Conservation (phyloP, 2,797 vertebrate species). For the Emydoidea blandingii region DNA sequence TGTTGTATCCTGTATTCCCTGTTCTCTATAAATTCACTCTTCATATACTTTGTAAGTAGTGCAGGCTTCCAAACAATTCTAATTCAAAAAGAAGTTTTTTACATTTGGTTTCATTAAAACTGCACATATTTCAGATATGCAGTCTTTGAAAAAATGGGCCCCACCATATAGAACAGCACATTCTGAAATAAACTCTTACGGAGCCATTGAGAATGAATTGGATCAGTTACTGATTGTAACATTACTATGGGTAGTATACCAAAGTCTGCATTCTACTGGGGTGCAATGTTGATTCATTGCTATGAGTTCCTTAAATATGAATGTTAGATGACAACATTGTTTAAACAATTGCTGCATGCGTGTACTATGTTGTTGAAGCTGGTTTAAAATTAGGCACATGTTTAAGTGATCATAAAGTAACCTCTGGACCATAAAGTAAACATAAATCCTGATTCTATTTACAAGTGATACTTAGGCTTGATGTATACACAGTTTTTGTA, state of each 20-base stretch:
- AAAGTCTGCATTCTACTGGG: neutral
- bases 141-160: slow-evolving; percentile 18
- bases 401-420: neutral
- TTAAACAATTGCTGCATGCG: neutral
- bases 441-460: too few relatives aligned
- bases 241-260: neutral
- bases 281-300: neutral
- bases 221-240: neutral
- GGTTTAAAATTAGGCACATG: neutral
- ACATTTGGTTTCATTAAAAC: slow-evolving; percentile 59
- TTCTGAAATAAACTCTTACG: neutral
- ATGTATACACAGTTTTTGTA: neutral
- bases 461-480: too few relatives aligned
- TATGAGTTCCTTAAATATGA: neutral
- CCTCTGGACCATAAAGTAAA: too few relatives aligned
- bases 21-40: slow-evolving; percentile 56
- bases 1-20: neutral
- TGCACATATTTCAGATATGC: slow-evolving; percentile 51
- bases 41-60: slow-evolving; percentile 45
- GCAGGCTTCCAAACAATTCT: slow-evolving; percentile 35
- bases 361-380: neutral
- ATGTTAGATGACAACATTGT: neutral
- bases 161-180: neutral
- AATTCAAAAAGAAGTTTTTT: slow-evolving; percentile 47
- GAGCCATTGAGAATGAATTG: neutral